Conservation (phyloP, 2,888 invertebrate species). For the Plutella xylostella region DNA sequence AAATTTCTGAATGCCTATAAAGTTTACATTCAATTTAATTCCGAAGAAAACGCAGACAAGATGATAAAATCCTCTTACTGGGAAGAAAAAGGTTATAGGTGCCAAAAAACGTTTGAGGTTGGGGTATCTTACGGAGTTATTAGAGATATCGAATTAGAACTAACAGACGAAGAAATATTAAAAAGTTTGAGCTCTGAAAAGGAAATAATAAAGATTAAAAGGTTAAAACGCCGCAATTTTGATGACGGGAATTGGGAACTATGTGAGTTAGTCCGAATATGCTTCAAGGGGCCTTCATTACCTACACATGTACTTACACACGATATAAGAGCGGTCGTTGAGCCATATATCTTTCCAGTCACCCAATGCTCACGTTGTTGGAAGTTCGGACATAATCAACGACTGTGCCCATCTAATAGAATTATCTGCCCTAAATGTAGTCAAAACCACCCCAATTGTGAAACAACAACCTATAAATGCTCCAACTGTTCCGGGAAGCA, state of each 20-base stretch:
- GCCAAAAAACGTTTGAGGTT: slow-evolving; percentile 11
- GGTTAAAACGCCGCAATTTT: slow-evolving; percentile 7
- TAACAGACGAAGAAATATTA: slow-evolving; percentile 12
- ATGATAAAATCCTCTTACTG: slow-evolving; percentile 5
- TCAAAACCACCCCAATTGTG: slow-evolving; percentile 16
- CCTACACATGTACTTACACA: slow-evolving; percentile 1
- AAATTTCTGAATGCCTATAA: slow-evolving; percentile 13
- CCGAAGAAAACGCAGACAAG: slow-evolving; percentile 4
- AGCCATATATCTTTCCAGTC: slow-evolving; percentile 16
- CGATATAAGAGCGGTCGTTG: neutral
- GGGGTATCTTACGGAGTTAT: slow-evolving; percentile 13
- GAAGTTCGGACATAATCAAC: slow-evolving; percentile 15
- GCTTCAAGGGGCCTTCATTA: neutral
- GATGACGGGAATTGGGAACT: slow-evolving; percentile 6
- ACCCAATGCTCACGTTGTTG: slow-evolving; percentile 21
- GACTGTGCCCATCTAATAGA: slow-evolving; percentile 8
- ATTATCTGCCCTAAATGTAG: slow-evolving; percentile 13
- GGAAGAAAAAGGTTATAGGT: slow-evolving; percentile 8
- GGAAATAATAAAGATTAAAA: slow-evolving; percentile 7
- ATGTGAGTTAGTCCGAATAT: slow-evolving; percentile 3
- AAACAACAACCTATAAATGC: slow-evolving; percentile 14
- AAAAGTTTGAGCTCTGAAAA: neutral
- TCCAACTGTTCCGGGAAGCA: slow-evolving; percentile 18
- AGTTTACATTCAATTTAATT: slow-evolving; percentile 9
- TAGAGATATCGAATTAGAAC: slow-evolving; percentile 11